A percentile compares a stretch with the other conserved stretches of the same genome.
phyloP scores from a whole-genome alignment of 35 echinoderm and acorn worm genomes.

The Eucidaris tribuloides region DNA sequence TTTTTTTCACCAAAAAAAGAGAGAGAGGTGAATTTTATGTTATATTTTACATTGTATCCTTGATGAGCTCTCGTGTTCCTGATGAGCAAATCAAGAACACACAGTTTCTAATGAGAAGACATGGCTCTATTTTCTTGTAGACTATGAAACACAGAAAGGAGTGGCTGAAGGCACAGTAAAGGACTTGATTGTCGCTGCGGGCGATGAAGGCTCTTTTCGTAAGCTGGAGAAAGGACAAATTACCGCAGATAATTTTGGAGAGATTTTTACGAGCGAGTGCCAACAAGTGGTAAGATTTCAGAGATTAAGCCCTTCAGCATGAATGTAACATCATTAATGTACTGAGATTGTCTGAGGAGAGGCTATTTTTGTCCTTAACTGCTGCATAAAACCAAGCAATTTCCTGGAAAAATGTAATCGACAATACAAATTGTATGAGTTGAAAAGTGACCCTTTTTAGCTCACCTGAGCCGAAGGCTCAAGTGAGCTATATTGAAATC shows the following conservation, averaged over 20 bases:
- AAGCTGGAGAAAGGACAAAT: slow-evolving; percentile 67
- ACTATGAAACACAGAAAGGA: slow-evolving; percentile 66
- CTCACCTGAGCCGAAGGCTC: no score
- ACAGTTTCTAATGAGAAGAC: no score
- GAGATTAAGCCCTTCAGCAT: neutral
- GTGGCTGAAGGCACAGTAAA: slow-evolving; percentile 53
- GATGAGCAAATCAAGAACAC: neutral
- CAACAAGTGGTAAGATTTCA: slow-evolving; percentile 46
- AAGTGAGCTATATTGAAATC: no score
- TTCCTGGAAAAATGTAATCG: neutral
- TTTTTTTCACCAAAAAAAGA: neutral
- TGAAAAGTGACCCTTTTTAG: no score
- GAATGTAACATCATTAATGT: neutral
- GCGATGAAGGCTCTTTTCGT: slow-evolving; percentile 43
- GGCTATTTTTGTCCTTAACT: neutral
- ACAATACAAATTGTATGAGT: neutral
- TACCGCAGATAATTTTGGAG: slow-evolving; percentile 62
- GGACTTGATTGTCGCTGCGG: slow-evolving; percentile 56
- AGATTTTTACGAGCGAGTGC: slow-evolving; percentile 70
- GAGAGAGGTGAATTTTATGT: neutral
- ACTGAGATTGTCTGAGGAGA: neutral
- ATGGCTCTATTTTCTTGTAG: slow-evolving; percentile 25
- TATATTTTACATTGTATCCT: neutral
- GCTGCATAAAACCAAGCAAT: neutral
- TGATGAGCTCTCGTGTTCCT: neutral